Evolutionary conservation across 2,888 invertebrate species (phyloP), one percentile per base, ranked within the genome.

Genomic region (Diplolepis rosae): DNA sequence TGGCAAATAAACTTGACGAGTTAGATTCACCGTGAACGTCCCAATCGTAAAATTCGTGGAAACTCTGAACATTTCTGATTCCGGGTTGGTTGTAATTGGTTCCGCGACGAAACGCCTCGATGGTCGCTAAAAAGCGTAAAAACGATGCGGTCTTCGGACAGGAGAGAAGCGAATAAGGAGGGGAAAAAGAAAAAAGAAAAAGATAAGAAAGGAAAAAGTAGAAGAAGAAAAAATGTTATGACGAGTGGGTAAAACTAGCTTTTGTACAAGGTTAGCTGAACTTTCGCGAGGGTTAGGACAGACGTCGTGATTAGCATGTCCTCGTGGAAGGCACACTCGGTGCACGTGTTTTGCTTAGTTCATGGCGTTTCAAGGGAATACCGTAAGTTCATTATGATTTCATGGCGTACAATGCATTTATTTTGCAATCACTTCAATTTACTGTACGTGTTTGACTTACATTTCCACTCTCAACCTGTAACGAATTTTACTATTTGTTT

Each of bases 221-320:
- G 30, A 67, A 51, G 13, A 22, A 51, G 22, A 24, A 50, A 67
- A 67, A 54, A 18, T 28, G 69, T 71, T 68, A 73, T 70, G 68
- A 70, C 66, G 70, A 73, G 68, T 69, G 66, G 66, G 71, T 71
- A 66, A 69, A 70, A 39, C 61, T 56, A 61, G 24, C 61, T 39
- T 61, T 61, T 61, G 24, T 22, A 73, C 68, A 73, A 74, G 74
- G 65, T 73, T 68, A 71, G 68, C 66, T 72, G 70, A 66, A 73
- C 68, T 69, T 66, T 69, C 54, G 69, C 71, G 66, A 68, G 68
- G 27, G 22, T 68, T 28, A 18, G 28, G 35, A 70, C 71, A 71
- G 67, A 72, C 70, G 68, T 71, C 77, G 68, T 82, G 80, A 84
- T 83, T 83, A 80, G 80, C 83, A 80, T 84, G 82, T 77, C 83